Conservation (phyloP, 2,797 vertebrate genomes). For the Petrocephalus sullivani region DNA sequence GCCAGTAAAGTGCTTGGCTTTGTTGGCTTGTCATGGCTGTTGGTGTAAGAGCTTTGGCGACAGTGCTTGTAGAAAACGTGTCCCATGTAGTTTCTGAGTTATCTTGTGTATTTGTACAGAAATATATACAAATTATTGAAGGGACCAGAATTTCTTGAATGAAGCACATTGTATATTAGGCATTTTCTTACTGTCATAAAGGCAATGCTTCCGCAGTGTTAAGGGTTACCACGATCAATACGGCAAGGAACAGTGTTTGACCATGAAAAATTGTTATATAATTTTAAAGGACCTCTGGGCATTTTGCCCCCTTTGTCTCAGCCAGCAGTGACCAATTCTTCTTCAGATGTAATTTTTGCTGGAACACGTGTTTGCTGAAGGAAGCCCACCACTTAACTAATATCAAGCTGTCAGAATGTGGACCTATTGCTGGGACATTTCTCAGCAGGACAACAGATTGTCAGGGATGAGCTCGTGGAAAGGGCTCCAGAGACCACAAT, state of each 20-base stretch:
- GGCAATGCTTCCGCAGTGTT: not conserved
- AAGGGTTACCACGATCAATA: not conserved
- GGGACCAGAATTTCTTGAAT: too few relatives aligned
- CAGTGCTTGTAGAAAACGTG: not conserved
- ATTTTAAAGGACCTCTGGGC: not conserved
- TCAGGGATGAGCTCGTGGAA: not conserved
- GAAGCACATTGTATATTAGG: not conserved
- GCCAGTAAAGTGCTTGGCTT: not conserved
- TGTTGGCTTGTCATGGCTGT: not conserved
- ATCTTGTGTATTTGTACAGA: not conserved
- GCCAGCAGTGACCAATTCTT: not conserved
- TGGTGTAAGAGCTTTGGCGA: not conserved
- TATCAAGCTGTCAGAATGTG: not conserved
- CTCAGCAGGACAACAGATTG: not conserved
- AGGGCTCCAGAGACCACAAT: not conserved
- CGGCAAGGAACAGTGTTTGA: not conserved
- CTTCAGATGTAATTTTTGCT: not conserved
- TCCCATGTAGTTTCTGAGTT: not conserved
- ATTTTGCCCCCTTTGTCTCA: not conserved
- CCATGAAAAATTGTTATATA: not conserved
- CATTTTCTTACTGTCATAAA: slow-evolving; percentile 9
- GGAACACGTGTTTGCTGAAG: not conserved
- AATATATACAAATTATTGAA: not conserved
- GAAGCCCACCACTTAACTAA: not conserved
- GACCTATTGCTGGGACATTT: not conserved